Conservation (phyloP, 2,888 invertebrate genomes). For the Peribatodes rhomboidaria region DNA sequence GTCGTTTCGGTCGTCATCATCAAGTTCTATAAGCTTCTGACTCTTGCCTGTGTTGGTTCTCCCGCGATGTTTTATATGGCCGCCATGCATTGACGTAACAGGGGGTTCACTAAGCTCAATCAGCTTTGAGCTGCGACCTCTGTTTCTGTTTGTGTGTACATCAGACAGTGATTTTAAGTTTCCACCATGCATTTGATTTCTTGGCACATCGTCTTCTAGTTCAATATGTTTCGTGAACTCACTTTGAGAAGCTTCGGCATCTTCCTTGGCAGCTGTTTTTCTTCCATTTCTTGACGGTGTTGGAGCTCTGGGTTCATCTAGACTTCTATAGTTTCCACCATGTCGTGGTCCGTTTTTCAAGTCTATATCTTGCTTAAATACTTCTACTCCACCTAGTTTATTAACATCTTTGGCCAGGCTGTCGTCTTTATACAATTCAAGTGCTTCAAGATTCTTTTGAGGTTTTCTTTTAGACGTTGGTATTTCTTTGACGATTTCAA, state of each 20-base stretch:
- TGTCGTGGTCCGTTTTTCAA: slow-evolving; percentile 72
- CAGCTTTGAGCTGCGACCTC: slow-evolving; percentile 60
- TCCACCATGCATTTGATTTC: slow-evolving; percentile 55
- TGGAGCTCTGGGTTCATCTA: slow-evolving; percentile 51
- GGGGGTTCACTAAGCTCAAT: slow-evolving; percentile 57
- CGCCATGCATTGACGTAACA: slow-evolving; percentile 62
- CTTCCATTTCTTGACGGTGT: slow-evolving; percentile 21
- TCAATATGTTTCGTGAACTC: slow-evolving; percentile 63
- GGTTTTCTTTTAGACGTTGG: slow-evolving; percentile 57
- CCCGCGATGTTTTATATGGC: slow-evolving; percentile 60
- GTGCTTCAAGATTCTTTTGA: slow-evolving; percentile 63
- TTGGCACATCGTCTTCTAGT: slow-evolving; percentile 49
- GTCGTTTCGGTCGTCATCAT: slow-evolving; percentile 60
- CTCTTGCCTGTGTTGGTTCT: slow-evolving; percentile 52
- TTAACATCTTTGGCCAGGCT: slow-evolving; percentile 77
- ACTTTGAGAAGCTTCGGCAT: slow-evolving; percentile 69
- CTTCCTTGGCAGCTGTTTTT: slow-evolving; percentile 38
- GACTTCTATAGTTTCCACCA: slow-evolving; percentile 79
- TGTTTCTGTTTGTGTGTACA: slow-evolving; percentile 51
- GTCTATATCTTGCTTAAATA: slow-evolving; percentile 73
- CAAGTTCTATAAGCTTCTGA: slow-evolving; percentile 69
- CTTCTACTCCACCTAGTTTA: slow-evolving; percentile 76
- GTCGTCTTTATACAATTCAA: slow-evolving; percentile 77
- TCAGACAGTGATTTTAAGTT: slow-evolving; percentile 58
- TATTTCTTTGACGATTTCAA: slow-evolving; percentile 78